phyloP scores from a whole-genome alignment of 2,888 invertebrate genomes.

The Acleris holmiana region DNA sequence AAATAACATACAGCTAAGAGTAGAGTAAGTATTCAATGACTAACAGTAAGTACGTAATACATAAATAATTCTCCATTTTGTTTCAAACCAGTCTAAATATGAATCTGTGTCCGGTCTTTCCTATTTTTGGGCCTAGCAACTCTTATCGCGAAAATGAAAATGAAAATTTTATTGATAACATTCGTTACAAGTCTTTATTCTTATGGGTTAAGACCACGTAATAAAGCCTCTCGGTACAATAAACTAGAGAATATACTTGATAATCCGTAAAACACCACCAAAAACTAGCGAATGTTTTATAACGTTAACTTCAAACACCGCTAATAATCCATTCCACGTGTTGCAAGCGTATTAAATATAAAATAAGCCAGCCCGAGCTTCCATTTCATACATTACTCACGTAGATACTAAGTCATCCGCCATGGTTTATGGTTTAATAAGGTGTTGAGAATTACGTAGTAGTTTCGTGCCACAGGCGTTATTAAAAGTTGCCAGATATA shows the following conservation, averaged over 20 bases:
- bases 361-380: constrained; percentile 25
- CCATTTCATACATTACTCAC: constrained; percentile 37
- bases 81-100: no score
- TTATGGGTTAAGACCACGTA: no score
- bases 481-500: constrained; percentile 48
- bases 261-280: neutral
- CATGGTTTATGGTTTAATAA: constrained; percentile 50
- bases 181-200: no score
- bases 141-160: no score
- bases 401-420: constrained; percentile 39
- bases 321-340: constrained; percentile 27
- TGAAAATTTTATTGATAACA: no score
- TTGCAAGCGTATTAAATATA: constrained; percentile 27
- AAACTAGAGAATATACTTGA: neutral
- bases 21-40: no score
- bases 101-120: no score
- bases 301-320: neutral
- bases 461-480: constrained; percentile 48
- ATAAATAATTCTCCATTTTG: no score
- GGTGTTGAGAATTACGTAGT: constrained; percentile 52
- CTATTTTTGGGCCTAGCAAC: no score
- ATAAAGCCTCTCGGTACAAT: no score
- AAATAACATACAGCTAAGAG: no score
- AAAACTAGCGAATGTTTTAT: neutral
- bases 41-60: no score